Percentiles rank a stretch among this genome's conserved stretches.
Evolutionary conservation across 2,888 invertebrate genomes (phyloP).

Genomic region (Acleris holmiana): DNA sequence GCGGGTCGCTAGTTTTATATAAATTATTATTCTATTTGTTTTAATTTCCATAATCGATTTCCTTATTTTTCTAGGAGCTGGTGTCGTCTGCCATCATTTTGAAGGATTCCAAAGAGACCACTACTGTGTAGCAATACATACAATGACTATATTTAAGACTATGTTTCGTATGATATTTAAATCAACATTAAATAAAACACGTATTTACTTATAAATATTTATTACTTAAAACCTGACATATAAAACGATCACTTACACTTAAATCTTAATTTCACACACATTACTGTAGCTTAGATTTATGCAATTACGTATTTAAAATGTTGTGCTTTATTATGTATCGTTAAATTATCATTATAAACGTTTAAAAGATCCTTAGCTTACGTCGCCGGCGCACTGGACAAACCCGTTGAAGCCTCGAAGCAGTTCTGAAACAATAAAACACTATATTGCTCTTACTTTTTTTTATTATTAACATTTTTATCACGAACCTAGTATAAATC

Average conservation of each 20-base stretch:
- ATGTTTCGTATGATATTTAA: constrained; percentile 21
- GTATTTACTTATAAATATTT: constrained; percentile 48
- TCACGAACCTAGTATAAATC: too few relatives aligned
- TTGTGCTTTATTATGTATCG: constrained; percentile 41
- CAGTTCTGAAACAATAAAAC: background rate
- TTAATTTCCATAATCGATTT: constrained; percentile 1
- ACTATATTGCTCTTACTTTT: too few relatives aligned
- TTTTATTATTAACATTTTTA: too few relatives aligned
- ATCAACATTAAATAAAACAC: constrained; percentile 44
- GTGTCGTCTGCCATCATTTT: constrained; percentile 69
- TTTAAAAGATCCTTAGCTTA: constrained; percentile 37
- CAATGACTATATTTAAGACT: background rate
- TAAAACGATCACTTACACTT: constrained; percentile 53
- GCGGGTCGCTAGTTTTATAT: too few relatives aligned
- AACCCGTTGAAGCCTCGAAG: background rate
- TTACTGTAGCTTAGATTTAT: constrained; percentile 36
- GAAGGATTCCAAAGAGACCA: constrained; percentile 57
- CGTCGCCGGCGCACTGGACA: constrained; percentile 6
- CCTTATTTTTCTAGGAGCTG: constrained; percentile 60
- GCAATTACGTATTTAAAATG: constrained; percentile 42
- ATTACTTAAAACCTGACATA: constrained; percentile 55
- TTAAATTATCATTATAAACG: constrained; percentile 33
- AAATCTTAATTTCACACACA: constrained; percentile 33
- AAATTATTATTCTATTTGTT: too few relatives aligned
- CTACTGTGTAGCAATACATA: background rate